Evolutionary conservation across 30 jellyfish, hydroid and myxozoan genomes (phyloP).

Genomic region (Sanderia malayensis): DNA sequence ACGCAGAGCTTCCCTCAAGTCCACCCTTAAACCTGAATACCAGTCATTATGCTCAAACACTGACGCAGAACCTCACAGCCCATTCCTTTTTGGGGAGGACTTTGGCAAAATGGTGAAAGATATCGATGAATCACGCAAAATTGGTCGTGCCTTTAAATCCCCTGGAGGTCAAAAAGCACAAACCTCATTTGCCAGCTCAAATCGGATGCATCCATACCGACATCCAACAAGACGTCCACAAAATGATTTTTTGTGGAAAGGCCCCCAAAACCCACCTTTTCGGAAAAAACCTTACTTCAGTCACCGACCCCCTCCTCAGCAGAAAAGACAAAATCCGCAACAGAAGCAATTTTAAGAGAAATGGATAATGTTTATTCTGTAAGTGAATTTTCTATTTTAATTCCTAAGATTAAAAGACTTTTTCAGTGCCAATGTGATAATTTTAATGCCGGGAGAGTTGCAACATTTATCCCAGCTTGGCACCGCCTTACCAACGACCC

Average conservation of each 20-base stretch:
- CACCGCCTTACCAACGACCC: constrained; percentile 1
- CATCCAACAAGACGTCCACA: background rate
- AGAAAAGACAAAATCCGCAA: background rate
- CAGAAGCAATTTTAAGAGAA: background rate
- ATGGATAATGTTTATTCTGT: background rate
- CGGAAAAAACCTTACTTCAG: background rate
- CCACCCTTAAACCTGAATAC: background rate
- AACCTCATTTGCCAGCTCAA: background rate
- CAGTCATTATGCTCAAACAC: background rate
- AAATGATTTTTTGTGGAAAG: background rate
- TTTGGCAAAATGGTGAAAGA: background rate
- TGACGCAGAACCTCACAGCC: background rate
- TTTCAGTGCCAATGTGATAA: background rate
- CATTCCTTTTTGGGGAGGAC: background rate
- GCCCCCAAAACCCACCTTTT: background rate
- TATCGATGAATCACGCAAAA: background rate
- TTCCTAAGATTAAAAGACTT: background rate
- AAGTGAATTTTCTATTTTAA: background rate
- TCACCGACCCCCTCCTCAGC: constrained; percentile 2
- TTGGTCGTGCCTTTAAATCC: background rate
- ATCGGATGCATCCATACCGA: background rate
- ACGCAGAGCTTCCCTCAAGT: background rate
- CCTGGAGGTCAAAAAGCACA: background rate
- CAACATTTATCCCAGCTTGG: background rate
- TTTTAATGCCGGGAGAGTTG: background rate